Evolutionary conservation across 1,140 invertebrate species (phyloP).

Genomic region (Lordiphosa clarofinis): DNA sequence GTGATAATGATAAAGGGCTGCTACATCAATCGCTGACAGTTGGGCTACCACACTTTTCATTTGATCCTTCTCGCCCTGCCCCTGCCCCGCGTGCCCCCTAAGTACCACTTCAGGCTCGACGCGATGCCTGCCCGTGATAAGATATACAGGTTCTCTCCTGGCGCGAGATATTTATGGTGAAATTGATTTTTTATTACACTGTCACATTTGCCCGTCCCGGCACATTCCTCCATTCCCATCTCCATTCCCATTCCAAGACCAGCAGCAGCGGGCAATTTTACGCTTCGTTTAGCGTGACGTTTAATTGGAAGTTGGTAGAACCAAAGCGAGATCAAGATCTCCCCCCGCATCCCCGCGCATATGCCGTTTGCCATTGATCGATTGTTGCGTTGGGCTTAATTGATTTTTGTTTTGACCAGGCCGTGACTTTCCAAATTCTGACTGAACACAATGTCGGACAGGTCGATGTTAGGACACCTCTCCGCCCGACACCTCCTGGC

Average conservation of each 20-base stretch:
- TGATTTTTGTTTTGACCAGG: constrained; percentile 63
- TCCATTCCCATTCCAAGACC: constrained; percentile 50
- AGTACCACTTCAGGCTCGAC: constrained; percentile 66
- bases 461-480: background rate
- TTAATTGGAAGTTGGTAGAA: constrained; percentile 68
- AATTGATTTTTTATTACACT: constrained; percentile 79
- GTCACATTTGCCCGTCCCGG: constrained; percentile 59
- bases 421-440: constrained; percentile 39
- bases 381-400: constrained; percentile 61
- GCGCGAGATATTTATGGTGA: constrained; percentile 69
- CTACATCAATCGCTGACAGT: constrained; percentile 79
- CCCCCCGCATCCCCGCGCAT: constrained; percentile 13
- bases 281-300: constrained; percentile 78
- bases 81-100: constrained; percentile 32
- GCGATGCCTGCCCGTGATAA: constrained; percentile 70
- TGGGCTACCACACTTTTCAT: constrained; percentile 77
- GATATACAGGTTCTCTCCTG: constrained; percentile 55
- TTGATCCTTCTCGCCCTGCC: constrained; percentile 24
- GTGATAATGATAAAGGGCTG: constrained; percentile 79
- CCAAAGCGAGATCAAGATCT: constrained; percentile 32
- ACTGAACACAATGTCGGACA: constrained; percentile 18
- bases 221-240: constrained; percentile 36
- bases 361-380: constrained; percentile 46
- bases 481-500: constrained; percentile 59
- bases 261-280: constrained; percentile 74